phyloP scores from a whole-genome alignment of 2,888 invertebrate species.

The Dynastes tityus region DNA sequence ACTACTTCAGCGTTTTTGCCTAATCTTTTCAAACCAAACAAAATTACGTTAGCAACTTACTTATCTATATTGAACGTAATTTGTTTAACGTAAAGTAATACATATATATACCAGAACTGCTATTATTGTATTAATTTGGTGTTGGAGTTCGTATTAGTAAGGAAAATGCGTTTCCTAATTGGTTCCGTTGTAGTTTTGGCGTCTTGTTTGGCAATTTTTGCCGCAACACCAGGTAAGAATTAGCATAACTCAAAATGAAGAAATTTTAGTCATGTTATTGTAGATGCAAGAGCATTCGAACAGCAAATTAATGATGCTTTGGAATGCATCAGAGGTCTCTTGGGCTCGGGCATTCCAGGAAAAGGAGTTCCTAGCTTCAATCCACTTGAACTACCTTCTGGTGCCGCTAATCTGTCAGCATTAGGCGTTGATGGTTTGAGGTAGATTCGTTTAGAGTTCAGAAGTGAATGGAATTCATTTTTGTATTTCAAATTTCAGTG shows the following conservation, averaged over 20 bases:
- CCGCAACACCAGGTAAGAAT: not conserved
- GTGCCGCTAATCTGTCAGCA: not conserved
- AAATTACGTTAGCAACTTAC: not conserved
- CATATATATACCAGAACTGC: not conserved
- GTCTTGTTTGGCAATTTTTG: not conserved
- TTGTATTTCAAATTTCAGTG: constrained; percentile 2
- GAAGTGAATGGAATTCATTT: not conserved
- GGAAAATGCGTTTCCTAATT: not conserved
- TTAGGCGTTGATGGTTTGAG: constrained; percentile 31
- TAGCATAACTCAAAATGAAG: too few relatives aligned
- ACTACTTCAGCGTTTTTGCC: not conserved
- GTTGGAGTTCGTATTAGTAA: not conserved
- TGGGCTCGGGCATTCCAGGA: constrained; percentile 37
- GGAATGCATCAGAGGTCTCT: constrained; percentile 41
- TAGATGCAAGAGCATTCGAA: constrained; percentile 28
- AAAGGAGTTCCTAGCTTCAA: constrained; percentile 36
- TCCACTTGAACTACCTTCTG: constrained; percentile 18
- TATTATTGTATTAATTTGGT: not conserved
- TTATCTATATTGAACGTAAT: not conserved
- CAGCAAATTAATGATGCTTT: constrained; percentile 26
- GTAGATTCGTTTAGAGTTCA: not conserved
- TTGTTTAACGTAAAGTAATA: not conserved
- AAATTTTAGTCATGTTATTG: not conserved
- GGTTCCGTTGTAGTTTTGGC: not conserved
- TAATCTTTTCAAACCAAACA: too few relatives aligned